These are phyloP conservation scores for Drosophila parthenogenetica DNA, from an alignment of 2,888 invertebrate species.

Conservation along the genomic window DNA sequence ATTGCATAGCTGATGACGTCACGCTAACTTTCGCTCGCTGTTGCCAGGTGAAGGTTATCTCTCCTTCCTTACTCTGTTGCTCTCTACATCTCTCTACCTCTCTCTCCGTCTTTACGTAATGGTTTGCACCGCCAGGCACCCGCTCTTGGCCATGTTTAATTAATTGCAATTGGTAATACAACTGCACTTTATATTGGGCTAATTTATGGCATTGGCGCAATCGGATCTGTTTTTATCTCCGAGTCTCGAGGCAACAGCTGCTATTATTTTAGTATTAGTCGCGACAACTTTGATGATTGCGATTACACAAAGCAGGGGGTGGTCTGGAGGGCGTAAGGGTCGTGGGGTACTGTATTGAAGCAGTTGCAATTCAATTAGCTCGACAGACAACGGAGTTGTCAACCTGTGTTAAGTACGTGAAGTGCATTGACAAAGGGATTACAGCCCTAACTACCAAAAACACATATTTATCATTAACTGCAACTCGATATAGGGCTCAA, in stretches of 20 bases:
- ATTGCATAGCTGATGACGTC: slow-evolving; percentile 53
- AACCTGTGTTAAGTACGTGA: slow-evolving; percentile 15
- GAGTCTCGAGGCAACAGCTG: slow-evolving; percentile 32
- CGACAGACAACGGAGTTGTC: slow-evolving; percentile 8
- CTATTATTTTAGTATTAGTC: slow-evolving; percentile 48
- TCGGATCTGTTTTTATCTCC: slow-evolving; percentile 37
- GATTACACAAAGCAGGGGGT: neutral
- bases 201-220: slow-evolving; percentile 48
- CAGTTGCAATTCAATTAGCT: slow-evolving; percentile 30
- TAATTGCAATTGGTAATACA: slow-evolving; percentile 55
- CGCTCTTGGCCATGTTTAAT: slow-evolving; percentile 40
- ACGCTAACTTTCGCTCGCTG: slow-evolving; percentile 33
- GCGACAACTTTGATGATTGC: slow-evolving; percentile 37
- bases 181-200: slow-evolving; percentile 58
- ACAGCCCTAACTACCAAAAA: slow-evolving; percentile 18
- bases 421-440: slow-evolving; percentile 30
- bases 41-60: slow-evolving; percentile 50
- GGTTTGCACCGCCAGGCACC: neutral
- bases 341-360: neutral
- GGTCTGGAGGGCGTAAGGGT: neutral
- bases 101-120: neutral
- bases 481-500: slow-evolving; percentile 10
- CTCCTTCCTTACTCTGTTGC: neutral
- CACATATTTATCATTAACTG: slow-evolving; percentile 10
- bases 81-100: neutral